These are phyloP conservation scores for Limnephilus auricula DNA, from an alignment of 2,888 invertebrate species.

Conservation along the genomic window DNA sequence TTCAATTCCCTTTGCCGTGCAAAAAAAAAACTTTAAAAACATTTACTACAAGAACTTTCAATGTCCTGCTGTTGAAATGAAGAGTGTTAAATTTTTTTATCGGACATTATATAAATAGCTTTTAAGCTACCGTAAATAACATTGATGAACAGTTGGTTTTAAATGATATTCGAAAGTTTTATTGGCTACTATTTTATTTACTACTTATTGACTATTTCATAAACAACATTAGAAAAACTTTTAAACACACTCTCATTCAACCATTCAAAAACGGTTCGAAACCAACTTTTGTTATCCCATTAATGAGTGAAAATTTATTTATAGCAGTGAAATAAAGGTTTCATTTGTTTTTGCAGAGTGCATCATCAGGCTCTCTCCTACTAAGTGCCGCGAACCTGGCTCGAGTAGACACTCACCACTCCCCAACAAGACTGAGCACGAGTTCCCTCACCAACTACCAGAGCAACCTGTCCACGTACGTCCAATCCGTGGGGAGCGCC, in stretches of 20 bases:
- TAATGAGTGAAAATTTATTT: not conserved
- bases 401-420: conserved; percentile 74
- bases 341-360: conserved; percentile 80
- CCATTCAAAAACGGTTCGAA: not conserved
- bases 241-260: not conserved
- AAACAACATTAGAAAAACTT: not conserved
- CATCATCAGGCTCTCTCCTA: conserved; percentile 87
- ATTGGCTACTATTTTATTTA: too few species aligned
- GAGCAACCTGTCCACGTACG: conserved; percentile 72
- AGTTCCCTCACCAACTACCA: conserved; percentile 72
- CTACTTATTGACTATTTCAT: too few species aligned
- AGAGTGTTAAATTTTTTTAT: not conserved
- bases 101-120: not conserved
- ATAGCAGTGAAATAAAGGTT: not conserved
- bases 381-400: conserved; percentile 87
- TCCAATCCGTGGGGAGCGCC: conserved; percentile 66
- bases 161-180: not conserved
- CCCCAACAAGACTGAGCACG: conserved; percentile 70
- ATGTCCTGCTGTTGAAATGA: not conserved
- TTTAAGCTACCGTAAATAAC: not conserved
- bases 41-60: not conserved
- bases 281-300: not conserved
- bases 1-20: not conserved
- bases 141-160: not conserved
- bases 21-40: not conserved